Conservation (phyloP, 1,140 invertebrate genomes). For the Zaprionus capensis region DNA sequence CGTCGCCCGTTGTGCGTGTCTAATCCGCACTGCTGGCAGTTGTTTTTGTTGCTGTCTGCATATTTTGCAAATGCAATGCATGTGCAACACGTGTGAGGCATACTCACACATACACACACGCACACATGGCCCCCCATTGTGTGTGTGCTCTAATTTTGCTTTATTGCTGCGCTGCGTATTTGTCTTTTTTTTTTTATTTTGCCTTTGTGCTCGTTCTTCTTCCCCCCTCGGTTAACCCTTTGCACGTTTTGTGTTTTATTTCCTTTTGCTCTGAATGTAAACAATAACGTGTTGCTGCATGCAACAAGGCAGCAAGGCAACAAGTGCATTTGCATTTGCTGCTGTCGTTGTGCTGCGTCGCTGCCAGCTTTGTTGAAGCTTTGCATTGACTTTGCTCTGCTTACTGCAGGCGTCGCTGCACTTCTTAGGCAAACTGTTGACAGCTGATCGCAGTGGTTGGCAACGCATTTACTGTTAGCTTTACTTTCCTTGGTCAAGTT, state of each 20-base stretch:
- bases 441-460: background rate
- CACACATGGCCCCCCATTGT: slow-evolving; percentile 9
- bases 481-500: too few relatives aligned
- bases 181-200: slow-evolving; percentile 8
- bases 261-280: slow-evolving; percentile 26
- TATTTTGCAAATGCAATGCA: slow-evolving; percentile 59
- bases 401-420: background rate
- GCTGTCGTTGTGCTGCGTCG: background rate
- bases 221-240: slow-evolving; percentile 15
- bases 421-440: too few relatives aligned
- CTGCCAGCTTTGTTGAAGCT: background rate
- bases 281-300: slow-evolving; percentile 42
- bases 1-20: slow-evolving; percentile 47
- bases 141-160: slow-evolving; percentile 40
- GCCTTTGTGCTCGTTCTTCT: slow-evolving; percentile 1
- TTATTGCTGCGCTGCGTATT: slow-evolving; percentile 1
- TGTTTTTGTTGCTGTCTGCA: slow-evolving; percentile 17
- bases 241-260: slow-evolving; percentile 24
- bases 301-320: slow-evolving; percentile 6
- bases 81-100: slow-evolving; percentile 72
- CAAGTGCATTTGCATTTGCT: slow-evolving; percentile 40
- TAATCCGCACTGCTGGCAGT: slow-evolving; percentile 50
- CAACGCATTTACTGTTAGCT: background rate
- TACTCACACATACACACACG: slow-evolving; percentile 2
- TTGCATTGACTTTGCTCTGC: background rate